Conservation (phyloP, 2,888 invertebrate species). For the Itoplectis maculator region DNA sequence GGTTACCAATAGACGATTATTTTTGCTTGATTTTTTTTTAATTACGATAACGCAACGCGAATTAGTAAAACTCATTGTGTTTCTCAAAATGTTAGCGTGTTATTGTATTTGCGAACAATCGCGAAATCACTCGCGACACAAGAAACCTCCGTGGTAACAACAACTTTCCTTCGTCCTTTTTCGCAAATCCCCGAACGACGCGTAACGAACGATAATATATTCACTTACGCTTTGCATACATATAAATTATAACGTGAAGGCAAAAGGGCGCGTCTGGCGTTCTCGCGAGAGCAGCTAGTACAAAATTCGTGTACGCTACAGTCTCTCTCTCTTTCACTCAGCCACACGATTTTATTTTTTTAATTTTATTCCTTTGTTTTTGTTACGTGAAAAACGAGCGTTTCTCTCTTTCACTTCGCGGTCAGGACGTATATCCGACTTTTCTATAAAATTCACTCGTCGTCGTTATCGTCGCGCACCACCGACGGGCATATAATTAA, state of each 20-base stretch:
- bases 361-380: conserved; percentile 10
- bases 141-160: conserved; percentile 40
- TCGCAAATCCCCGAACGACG: conserved; percentile 34
- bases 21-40: conserved; percentile 25
- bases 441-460: conserved; percentile 56
- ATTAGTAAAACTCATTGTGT: conserved; percentile 56
- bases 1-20: conserved; percentile 25
- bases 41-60: conserved; percentile 64
- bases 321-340: conserved; percentile 20
- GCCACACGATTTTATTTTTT: conserved; percentile 14
- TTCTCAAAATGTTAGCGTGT: conserved; percentile 25
- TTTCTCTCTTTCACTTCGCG: conserved; percentile 42
- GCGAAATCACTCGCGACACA: conserved; percentile 24
- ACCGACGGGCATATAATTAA: conserved; percentile 39
- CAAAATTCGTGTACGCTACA: conserved; percentile 53
- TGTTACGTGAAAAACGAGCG: conserved; percentile 39
- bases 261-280: conserved; percentile 46
- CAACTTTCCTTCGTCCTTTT: conserved; percentile 23
- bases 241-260: conserved; percentile 52
- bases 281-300: conserved; percentile 47
- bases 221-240: conserved; percentile 19
- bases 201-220: conserved; percentile 31
- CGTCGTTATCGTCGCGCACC: conserved; percentile 29
- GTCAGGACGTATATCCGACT: conserved; percentile 44
- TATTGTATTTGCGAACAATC: conserved; percentile 55